Conservation (phyloP, 2,797 vertebrate genomes). For the Phrynocephalus guinanensis region DNA sequence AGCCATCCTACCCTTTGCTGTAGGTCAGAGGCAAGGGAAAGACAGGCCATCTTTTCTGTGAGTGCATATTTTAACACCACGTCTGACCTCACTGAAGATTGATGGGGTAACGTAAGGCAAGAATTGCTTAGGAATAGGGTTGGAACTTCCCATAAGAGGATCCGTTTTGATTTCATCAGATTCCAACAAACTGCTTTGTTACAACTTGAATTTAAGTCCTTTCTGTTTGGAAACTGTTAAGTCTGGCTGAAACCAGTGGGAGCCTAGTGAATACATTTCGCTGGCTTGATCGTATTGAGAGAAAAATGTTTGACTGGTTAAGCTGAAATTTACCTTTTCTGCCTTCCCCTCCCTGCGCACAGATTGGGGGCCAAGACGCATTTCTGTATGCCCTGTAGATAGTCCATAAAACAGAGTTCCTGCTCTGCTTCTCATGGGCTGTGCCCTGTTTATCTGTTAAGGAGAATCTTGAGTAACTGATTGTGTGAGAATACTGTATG, state of each 20-base stretch:
- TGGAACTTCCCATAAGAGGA: slow-evolving; percentile 14
- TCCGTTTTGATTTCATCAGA: neutral
- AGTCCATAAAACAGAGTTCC: neutral
- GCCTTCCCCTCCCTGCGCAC: neutral
- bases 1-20: neutral
- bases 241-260: neutral
- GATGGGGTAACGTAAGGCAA: neutral
- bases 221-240: neutral
- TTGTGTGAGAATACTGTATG: neutral
- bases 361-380: neutral
- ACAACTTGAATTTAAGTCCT: neutral
- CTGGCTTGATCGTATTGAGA: neutral
- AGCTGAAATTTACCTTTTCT: neutral
- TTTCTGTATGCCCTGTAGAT: neutral
- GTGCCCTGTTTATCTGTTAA: neutral
- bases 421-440: neutral
- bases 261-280: neutral
- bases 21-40: neutral
- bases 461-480: neutral
- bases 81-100: neutral
- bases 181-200: neutral
- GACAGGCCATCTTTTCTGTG: neutral
- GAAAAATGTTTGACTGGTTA: neutral
- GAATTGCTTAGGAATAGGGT: neutral
- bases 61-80: neutral